Percentiles rank a stretch among this genome's conserved stretches.
Evolutionary conservation across 2,888 invertebrate species (phyloP).

Genomic region (Eupithecia inturbata): DNA sequence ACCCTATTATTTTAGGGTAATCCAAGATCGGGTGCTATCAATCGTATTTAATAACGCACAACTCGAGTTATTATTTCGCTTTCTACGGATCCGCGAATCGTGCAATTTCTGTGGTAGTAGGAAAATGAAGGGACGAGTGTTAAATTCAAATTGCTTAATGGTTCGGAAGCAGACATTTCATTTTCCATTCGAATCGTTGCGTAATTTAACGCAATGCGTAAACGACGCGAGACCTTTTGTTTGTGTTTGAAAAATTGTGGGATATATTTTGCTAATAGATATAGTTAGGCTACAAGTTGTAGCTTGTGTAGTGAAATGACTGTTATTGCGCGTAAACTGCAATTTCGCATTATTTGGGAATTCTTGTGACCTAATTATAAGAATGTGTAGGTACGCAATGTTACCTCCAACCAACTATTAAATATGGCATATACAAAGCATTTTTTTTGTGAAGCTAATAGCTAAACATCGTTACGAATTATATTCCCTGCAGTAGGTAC

Average conservation of each 20-base stretch:
- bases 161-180: constrained; percentile 81
- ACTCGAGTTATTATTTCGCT: constrained; percentile 2
- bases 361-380: background rate
- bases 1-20: background rate
- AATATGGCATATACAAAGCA: background rate
- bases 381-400: background rate
- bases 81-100: background rate
- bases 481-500: background rate
- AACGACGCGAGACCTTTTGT: constrained; percentile 71
- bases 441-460: background rate
- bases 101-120: constrained; percentile 75
- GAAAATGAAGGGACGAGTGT: constrained; percentile 83
- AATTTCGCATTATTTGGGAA: background rate
- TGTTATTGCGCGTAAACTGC: background rate
- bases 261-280: constrained; percentile 33
- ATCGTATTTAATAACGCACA: background rate
- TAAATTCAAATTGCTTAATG: constrained; percentile 83
- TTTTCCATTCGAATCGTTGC: constrained; percentile 81
- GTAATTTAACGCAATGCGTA: constrained; percentile 78
- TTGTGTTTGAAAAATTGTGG: constrained; percentile 59
- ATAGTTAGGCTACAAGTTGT: constrained; percentile 7
- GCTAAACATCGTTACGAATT: background rate
- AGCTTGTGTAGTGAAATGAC: background rate
- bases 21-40: constrained; percentile 5
- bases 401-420: background rate